Evolutionary conservation across 2,113 vertebrate species (phyloP).

Genomic region (Leptocoma aspasia): DNA sequence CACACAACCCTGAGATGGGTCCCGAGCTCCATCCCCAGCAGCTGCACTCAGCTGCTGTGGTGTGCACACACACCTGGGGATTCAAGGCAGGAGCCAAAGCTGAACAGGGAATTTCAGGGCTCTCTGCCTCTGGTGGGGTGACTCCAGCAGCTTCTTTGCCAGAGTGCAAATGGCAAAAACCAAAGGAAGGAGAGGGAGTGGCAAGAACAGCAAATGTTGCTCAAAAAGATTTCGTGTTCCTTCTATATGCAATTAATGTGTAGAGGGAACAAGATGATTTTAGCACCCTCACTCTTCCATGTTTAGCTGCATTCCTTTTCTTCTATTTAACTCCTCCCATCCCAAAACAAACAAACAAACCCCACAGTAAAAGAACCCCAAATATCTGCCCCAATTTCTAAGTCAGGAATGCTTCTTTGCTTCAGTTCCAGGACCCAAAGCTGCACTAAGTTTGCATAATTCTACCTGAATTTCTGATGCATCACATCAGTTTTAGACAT

Average conservation of each 20-base stretch:
- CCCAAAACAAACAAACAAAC: not conserved
- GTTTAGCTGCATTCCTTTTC: not conserved
- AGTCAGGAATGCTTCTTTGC: not conserved
- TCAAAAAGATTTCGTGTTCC: not conserved
- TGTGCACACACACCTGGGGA: rapidly evolving
- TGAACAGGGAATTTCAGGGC: not conserved
- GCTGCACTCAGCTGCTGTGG: rapidly evolving
- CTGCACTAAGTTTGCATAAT: not conserved
- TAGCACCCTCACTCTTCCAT: not conserved
- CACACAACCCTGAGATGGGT: not conserved
- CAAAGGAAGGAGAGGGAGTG: not conserved
- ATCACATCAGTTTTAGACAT: not conserved
- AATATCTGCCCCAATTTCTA: not conserved
- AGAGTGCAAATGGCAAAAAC: not conserved
- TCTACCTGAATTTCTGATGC: not conserved
- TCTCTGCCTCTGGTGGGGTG: not conserved
- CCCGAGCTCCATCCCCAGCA: not conserved
- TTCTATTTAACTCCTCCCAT: not conserved
- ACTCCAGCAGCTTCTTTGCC: not conserved
- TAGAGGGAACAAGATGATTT: not conserved
- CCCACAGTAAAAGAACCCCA: not conserved
- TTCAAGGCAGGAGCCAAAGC: not conserved
- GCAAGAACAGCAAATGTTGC: not conserved
- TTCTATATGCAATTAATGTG: not conserved
- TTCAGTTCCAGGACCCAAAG: not conserved